Evolutionary conservation across 2,797 vertebrate genomes (phyloP).

Genomic region (Mallotus villosus): DNA sequence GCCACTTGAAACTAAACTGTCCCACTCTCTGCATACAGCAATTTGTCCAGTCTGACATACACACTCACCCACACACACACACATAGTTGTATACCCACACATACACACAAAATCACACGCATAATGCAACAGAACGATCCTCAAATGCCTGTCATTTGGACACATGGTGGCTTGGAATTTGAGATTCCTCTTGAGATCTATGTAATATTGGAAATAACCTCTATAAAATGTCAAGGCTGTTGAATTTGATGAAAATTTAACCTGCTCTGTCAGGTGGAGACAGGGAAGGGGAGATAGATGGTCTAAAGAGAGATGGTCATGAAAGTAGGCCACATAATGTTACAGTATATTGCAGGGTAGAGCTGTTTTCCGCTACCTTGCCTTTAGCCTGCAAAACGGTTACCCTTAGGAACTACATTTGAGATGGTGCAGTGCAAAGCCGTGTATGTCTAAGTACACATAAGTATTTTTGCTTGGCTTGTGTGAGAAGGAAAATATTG

Average conservation of each 20-base stretch:
- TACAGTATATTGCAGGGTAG: constrained; percentile 50
- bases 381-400: constrained; percentile 40
- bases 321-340: constrained; percentile 59
- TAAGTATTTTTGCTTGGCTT: background rate
- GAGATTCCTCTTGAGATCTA: constrained; percentile 20
- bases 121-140: constrained; percentile 16
- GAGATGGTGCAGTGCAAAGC: background rate
- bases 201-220: constrained; percentile 32
- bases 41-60: background rate
- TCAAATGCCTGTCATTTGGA: constrained; percentile 26
- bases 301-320: background rate
- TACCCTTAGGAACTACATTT: constrained; percentile 31
- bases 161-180: constrained; percentile 13
- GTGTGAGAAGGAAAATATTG: background rate
- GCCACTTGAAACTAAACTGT: too few species aligned
- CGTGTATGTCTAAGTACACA: background rate
- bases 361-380: constrained; percentile 44
- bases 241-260: constrained; percentile 54
- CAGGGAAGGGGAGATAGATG: constrained; percentile 1
- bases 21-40: too few species aligned
- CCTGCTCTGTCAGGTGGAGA: constrained; percentile 10
- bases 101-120: constrained; percentile 1
- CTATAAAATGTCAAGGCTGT: constrained; percentile 2
- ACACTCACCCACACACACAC: background rate
- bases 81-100: background rate